Base-by-base conservation (phyloP, 1,140 invertebrate species). In the Manduca sexta region DNA sequence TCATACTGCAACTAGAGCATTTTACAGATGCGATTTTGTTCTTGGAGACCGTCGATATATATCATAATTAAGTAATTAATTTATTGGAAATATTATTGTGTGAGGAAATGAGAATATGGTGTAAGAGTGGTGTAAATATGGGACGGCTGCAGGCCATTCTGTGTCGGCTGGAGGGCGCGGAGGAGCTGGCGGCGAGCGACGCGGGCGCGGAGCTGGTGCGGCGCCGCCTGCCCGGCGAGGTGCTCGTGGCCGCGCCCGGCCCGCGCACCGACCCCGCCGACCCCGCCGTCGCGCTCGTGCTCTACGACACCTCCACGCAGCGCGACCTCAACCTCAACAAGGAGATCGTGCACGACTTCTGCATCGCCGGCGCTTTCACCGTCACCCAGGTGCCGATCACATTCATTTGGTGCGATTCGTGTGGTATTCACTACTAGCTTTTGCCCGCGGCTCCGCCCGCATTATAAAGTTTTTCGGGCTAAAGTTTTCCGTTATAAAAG, bases 111-210 rank as follows among this genome's bases (percentile, higher is more conserved):
- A 11, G 29, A 30, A 7, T 30, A 30, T 30, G 11, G 21, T 26
- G 21, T 8, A 8, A 26, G 8, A 1, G 21, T 18, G 13, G 4
- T 38, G 16, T 38, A n/a, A 16, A 26, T 14, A 17, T 0, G 16
- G 21, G 4, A 26, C 2, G 12, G n/a, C 48, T 8, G 11, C 51
- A 91, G 90, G 90, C 89, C 33, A 84, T 92, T 30, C 77, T 89
- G 46, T 86, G 91, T 56, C 85, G 87, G 15, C 63, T 93, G 45
- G 82, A 84, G 31, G 89, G 89, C 33, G 74, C 91, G 2, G 91
- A 91, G 72, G 88, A 89, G 68, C 50, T 84, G 57, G 76, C 80
- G 47, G 75, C 69, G 17, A 37, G 84, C 88, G 48, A 65, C 66
- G 11, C 76, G 86, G 45, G 77, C 68, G 50, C 75, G 56, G 64